phyloP scores from a whole-genome alignment of 2,113 vertebrate genomes.

The Ardeotis arabs region DNA sequence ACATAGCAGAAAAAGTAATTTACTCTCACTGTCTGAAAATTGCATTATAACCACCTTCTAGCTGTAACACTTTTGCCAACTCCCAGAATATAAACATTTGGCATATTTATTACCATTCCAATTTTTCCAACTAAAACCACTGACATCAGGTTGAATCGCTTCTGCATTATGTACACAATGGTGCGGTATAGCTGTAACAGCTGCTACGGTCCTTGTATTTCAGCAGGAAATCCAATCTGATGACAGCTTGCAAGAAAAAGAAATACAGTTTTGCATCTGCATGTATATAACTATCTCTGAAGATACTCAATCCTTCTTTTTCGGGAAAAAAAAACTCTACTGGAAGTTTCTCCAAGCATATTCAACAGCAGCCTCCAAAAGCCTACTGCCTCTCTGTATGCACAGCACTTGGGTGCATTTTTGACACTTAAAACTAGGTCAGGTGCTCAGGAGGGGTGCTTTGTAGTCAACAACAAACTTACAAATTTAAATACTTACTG shows the following conservation, averaged over 20 bases:
- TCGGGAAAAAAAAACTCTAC: neutral
- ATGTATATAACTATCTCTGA: neutral
- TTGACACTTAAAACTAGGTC: constrained; percentile 58
- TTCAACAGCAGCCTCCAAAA: neutral
- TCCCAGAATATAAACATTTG: neutral
- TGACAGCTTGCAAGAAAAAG: neutral
- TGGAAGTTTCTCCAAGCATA: neutral
- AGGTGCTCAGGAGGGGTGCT: constrained; percentile 27
- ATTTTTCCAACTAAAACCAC: neutral
- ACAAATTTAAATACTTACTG: neutral
- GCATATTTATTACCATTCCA: neutral
- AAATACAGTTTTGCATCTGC: neutral
- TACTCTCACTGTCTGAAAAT: neutral
- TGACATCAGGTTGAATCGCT: neutral
- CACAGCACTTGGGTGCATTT: neutral
- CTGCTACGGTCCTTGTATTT: neutral
- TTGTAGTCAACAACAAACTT: constrained; percentile 9
- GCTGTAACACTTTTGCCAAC: neutral
- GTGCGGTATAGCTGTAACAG: neutral
- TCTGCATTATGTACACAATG: accelerated
- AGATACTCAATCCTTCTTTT: neutral
- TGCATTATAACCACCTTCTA: neutral
- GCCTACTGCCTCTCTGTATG: neutral
- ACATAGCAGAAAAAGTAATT: neutral
- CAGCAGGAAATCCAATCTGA: constrained; percentile 17